Base-by-base conservation (phyloP, 64 coral and sea anemone species). In the Montipora sp. region DNA sequence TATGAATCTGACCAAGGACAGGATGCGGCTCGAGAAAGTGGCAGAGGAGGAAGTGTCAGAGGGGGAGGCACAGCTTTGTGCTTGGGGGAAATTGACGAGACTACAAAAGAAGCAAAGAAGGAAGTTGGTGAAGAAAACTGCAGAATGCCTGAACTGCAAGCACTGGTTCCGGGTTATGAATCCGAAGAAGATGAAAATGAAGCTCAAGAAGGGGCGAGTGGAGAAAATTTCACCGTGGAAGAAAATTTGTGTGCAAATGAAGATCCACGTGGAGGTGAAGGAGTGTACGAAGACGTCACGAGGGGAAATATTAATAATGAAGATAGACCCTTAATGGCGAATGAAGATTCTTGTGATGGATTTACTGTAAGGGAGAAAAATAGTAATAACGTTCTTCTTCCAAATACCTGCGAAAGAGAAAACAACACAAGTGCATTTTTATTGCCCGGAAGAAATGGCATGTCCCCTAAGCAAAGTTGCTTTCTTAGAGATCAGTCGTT, bases 141-240 rank as follows among this genome's bases (percentile, higher is more conserved):
- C 3, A 6, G 11, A 11, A 11, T 57, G 6, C 53, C 53, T 57
- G 0, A 57, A 68, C 60, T n/a, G 16, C 5, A 47, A 65, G 46
- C 81, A 48, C 44, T 84, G 14, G 61, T 70, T 8, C 60, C 60
- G 9, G 81, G 67, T n/a, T 84, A 84, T 84, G 81, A 84, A 48
- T 84, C 81, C 9, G 60, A 69, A 8, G 46, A 48, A 3, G 4
- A 11, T 49, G 59, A 84, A 67, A 36, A 47, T 15, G 12, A 3
- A 9, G 36, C 36, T 36, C 36, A 36, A 36, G 36, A 36, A 36
- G 36, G 36, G 36, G 36, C 36, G 2, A 20, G 8, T 7, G 10
- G 24, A 9, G 36, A 45, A 43, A 43, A 47, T 46, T 8, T 13
- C 9, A 5, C 18, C 22, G 8, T 23, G 12, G 8, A 81, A 14